phyloP scores from a whole-genome alignment of 2,113 vertebrate species.

The Himantopus leucocephalus region DNA sequence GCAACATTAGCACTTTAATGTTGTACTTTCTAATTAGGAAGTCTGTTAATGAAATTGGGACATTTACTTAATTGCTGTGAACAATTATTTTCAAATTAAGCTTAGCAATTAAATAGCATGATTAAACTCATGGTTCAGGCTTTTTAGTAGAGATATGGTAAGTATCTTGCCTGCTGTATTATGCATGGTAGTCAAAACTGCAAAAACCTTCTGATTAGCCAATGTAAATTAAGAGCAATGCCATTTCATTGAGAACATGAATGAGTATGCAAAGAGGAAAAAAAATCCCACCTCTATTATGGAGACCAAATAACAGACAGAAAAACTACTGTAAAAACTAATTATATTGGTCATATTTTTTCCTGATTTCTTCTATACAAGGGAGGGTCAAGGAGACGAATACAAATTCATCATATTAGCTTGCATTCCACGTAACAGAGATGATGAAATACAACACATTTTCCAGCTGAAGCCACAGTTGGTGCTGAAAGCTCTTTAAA shows the following conservation, averaged over 20 bases:
- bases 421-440: background rate
- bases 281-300: background rate
- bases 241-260: background rate
- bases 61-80: constrained; percentile 81
- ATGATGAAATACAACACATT: background rate
- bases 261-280: background rate
- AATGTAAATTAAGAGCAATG: constrained; percentile 39
- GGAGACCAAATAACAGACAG: background rate
- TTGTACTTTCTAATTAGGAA: constrained; percentile 79
- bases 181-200: constrained; percentile 41
- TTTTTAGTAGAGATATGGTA: constrained; percentile 56
- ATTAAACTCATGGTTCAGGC: constrained; percentile 68
- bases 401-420: background rate
- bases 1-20: constrained; percentile 77
- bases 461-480: background rate
- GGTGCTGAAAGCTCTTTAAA: background rate
- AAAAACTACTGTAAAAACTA: background rate
- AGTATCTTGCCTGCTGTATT: constrained; percentile 55
- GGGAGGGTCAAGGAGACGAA: background rate
- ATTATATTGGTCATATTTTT: background rate
- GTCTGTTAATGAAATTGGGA: constrained; percentile 79
- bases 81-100: constrained; percentile 85
- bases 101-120: constrained; percentile 74
- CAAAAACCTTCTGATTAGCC: constrained; percentile 59
- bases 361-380: background rate